Conservation (phyloP, 2,797 vertebrate species). For the Hybognathus amarus region DNA sequence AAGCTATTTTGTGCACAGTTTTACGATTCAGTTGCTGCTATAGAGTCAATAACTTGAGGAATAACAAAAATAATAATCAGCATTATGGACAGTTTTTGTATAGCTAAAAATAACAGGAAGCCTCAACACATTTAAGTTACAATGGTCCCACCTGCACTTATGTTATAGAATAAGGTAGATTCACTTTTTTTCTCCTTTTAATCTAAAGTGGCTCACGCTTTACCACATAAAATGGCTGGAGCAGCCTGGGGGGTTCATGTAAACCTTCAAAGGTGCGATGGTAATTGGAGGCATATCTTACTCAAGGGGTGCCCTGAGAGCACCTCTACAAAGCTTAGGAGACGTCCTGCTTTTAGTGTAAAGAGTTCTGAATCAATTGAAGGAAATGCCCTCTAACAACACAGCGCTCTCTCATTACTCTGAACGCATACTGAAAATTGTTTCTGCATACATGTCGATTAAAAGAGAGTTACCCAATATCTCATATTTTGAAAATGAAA, state of each 20-base stretch:
- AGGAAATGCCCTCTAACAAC: conserved; percentile 34
- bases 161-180: not conserved
- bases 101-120: not conserved
- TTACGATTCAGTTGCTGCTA: not conserved
- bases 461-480: not conserved
- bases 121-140: not conserved
- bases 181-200: not conserved
- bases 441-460: not conserved
- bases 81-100: not conserved
- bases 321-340: conserved; percentile 5
- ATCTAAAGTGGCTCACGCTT: not conserved
- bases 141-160: not conserved
- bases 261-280: not conserved
- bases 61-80: not conserved
- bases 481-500: not conserved
- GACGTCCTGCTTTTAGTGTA: conserved; percentile 5
- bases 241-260: not conserved
- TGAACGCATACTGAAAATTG: not conserved
- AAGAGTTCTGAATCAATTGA: conserved; percentile 23
- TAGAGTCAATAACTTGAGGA: not conserved
- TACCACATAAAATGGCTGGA: not conserved
- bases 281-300: not conserved
- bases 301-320: not conserved
- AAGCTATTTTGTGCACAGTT: not conserved
- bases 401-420: conserved; percentile 1